Base-by-base conservation (phyloP, 2,888 invertebrate species). In the Selenia dentaria region DNA sequence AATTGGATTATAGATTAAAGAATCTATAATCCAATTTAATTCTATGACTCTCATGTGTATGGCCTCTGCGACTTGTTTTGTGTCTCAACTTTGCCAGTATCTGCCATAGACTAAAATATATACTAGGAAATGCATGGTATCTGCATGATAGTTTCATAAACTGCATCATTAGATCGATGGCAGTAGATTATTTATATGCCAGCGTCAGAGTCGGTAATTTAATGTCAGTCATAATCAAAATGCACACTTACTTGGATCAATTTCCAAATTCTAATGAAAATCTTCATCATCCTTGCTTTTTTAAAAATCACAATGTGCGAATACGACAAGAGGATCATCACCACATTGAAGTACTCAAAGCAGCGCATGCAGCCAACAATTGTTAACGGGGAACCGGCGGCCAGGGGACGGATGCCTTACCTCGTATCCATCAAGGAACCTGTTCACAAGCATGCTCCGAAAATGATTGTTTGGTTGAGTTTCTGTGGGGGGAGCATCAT, bases 401-500 rank as follows among this genome's bases (percentile, higher is more conserved):
- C 3, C 0, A 37, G 22, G 2, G 71, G 70, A 0, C 59, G 77
- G 22, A 60, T 83, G 1, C 82, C 85, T 0, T 85, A 76, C 39
- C 36, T 86, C 1, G 79, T 83, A 0, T 85, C 86, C 0, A 57
- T 86, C 2, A 85, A 84, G 38, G 73, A 75, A 28, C 59, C 68
- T 0, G 1, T 5, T 0, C 43, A 43, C 0, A 62, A 13, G 26
- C 18, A 65, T 0, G 44, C 51, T 0, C 42, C 45, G 0, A 25
- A 44, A 0, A 48, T 50, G 1, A 11, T 29, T 0, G 11, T 72
- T 0, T 86, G 84, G 84, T 56, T 36, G 0, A 81, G 77, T 29
- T 22, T 84, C 0, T 87, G 86, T 10, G 84, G 86, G 0, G 85
- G 79, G 0, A 79, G 72, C 39, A 87, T 86, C 2, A 79, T 87